These are phyloP conservation scores for Beaufortia kweichowensis DNA, from an alignment of 2,113 vertebrate species.

Conservation along the genomic window DNA sequence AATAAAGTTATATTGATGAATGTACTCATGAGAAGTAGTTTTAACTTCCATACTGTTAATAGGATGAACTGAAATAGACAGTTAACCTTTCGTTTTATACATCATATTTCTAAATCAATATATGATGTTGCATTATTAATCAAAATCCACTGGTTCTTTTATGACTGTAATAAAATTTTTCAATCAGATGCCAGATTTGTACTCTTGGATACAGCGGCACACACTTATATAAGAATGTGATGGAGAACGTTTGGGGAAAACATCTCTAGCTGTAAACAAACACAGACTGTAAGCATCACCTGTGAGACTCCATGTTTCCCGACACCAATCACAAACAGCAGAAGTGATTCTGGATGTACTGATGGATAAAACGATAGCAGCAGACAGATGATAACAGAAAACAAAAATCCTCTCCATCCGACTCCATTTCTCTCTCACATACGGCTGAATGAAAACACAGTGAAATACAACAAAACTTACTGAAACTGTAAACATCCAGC, in stretches of 20 bases:
- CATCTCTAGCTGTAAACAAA: background rate
- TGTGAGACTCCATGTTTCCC: background rate
- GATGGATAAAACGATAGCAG: conserved; percentile 12
- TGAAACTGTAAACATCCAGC: background rate
- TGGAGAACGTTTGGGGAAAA: background rate
- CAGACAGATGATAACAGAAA: background rate
- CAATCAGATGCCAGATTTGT: background rate
- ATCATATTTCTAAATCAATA: no score
- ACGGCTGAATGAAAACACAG: background rate
- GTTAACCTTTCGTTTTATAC: background rate
- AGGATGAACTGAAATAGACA: background rate
- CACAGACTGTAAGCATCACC: background rate
- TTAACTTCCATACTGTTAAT: no score
- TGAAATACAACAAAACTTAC: background rate
- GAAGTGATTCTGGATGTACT: background rate
- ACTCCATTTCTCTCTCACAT: no score
- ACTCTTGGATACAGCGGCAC: background rate
- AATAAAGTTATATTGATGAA: no score
- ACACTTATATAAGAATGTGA: conserved; percentile 4
- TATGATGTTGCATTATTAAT: conserved; percentile 28
- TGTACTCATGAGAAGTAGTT: no score
- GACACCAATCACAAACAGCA: background rate
- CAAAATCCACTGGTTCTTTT: conserved; percentile 22
- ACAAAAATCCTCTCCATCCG: background rate
- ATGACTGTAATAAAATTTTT: conserved; percentile 24